Percentiles rank a stretch among this genome's conserved stretches.
phyloP scores from a whole-genome alignment of 2,888 invertebrate species.

The Epinotia nisella region DNA sequence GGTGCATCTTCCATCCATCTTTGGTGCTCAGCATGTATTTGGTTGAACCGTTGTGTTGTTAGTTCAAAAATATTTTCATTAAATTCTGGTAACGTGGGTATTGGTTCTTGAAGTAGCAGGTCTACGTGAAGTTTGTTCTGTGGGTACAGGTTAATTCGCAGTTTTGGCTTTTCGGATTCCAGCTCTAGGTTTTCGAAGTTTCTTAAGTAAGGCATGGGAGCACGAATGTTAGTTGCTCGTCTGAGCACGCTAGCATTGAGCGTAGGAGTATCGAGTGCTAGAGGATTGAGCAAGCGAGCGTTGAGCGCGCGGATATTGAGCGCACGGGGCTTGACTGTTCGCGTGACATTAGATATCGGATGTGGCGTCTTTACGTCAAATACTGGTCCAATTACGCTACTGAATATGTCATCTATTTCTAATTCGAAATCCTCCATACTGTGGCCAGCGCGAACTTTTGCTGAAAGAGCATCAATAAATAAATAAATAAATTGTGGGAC shows the following conservation, averaged over 20 bases:
- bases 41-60: constrained; percentile 2
- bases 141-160: not conserved
- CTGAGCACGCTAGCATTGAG: not conserved
- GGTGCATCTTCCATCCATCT: not conserved
- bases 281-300: not conserved
- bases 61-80: not conserved
- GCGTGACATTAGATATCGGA: not conserved
- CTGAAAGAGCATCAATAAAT: too few species aligned
- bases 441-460: not conserved
- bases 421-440: not conserved
- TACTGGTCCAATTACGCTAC: constrained; percentile 17
- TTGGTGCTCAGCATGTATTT: not conserved
- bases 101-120: not conserved
- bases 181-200: not conserved
- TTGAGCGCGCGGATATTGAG: not conserved
- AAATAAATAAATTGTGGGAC: too few species aligned
- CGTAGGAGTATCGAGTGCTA: not conserved
- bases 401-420: constrained; percentile 22
- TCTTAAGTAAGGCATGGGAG: not conserved
- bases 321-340: not conserved
- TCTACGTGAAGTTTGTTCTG: not conserved
- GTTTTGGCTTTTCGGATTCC: not conserved
- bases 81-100: not conserved
- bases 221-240: not conserved
- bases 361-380: constrained; percentile 11